A percentile compares a stretch with the other conserved stretches of the same genome.
phyloP scores from a whole-genome alignment of 2,113 vertebrate genomes.

The Anseranas semipalmata region DNA sequence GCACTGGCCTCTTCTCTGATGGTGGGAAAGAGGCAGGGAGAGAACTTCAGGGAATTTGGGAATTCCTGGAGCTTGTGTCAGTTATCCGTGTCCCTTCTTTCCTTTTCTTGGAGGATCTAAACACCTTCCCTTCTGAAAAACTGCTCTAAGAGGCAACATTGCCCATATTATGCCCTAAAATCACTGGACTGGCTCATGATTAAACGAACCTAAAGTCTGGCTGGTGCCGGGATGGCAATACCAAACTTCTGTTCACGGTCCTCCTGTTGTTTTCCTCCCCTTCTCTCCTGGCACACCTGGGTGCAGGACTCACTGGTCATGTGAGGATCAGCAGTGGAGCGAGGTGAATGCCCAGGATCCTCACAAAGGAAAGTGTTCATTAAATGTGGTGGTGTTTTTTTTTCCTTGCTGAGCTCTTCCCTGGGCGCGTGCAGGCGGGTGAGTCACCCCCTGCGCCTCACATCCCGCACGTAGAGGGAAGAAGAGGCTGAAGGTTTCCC shows the following conservation, averaged over 20 bases:
- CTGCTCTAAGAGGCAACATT: rapidly evolving
- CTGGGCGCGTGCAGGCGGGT: background rate
- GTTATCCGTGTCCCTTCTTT: background rate
- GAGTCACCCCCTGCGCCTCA: background rate
- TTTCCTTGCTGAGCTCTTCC: background rate
- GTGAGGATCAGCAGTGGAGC: rapidly evolving
- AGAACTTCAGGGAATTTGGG: background rate
- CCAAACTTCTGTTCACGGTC: rapidly evolving
- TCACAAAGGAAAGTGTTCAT: rapidly evolving
- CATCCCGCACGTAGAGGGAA: background rate
- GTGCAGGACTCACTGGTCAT: rapidly evolving
- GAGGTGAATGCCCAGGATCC: too few relatives aligned
- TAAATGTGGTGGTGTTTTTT: background rate
- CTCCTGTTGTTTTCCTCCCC: rapidly evolving
- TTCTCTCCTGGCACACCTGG: background rate
- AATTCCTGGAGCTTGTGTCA: background rate
- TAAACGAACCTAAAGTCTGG: background rate
- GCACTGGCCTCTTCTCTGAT: rapidly evolving
- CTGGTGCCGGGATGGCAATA: background rate
- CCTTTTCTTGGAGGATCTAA: background rate
- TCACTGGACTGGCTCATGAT: background rate
- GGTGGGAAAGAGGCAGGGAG: background rate
- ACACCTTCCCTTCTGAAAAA: background rate
- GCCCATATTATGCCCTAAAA: background rate
- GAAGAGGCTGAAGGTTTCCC: background rate